Evolutionary conservation across 2,113 vertebrate species (phyloP), one percentile per base, ranked within the genome.

Genomic region (Coreoperca whiteheadi): DNA sequence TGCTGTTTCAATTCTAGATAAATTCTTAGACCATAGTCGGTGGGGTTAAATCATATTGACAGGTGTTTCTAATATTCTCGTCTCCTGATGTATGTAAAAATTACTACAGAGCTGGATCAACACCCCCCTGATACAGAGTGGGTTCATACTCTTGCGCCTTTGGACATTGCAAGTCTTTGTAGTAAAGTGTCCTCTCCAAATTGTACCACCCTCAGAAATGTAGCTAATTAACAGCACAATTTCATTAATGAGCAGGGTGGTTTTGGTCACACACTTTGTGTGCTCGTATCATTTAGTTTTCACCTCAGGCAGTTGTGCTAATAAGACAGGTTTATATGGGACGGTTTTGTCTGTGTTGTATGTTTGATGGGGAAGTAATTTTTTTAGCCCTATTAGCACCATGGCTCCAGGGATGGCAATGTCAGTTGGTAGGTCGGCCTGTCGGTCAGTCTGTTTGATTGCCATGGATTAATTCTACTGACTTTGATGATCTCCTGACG

Each of bases 141-240:
- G 21, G 21, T 23, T 72, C 16, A 10, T 3, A 57, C 8, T 50
- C 64, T 61, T 70, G 75, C n/a, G 10, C 57, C 57, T 14, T 53
- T 5, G 21, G 77, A 74, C 69, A 3, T 9, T 32, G 21, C 15
- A 32, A 2, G 32, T 61, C 14, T 37, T 18, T 15, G 41, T 57
- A 37, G 53, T 60, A 15, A 32, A 65, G 18, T 54, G n/a, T 67
- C 39, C 28, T 68, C 37, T 74, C 41, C 18, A 70, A 75, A 61
- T 11, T 37, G 18, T 46, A 8, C 25, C 2, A 0, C 61, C 61
- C 66, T 64, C 43, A n/a, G 74, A 71, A 59, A 57, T 21, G 59
- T 28, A 30, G n/a, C 39, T 81, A 80, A 86, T 88, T 84, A 89
- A 79, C 60, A 25, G n/a, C 56, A 46, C 32, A 12, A 6, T 66